phyloP scores from a whole-genome alignment of 1,140 invertebrate species.

The Platyscapa corneri region DNA sequence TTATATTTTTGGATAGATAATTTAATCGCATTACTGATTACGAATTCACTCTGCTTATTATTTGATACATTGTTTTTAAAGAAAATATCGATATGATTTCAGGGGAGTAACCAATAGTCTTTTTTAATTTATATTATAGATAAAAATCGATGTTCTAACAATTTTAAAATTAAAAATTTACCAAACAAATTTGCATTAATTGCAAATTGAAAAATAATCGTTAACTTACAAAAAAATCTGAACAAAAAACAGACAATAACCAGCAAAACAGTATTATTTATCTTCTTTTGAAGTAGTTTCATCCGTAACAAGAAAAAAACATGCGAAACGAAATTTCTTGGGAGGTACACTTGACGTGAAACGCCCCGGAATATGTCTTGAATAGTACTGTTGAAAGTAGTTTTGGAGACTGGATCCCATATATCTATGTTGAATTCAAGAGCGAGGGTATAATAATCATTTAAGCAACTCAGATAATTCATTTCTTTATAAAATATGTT shows the following conservation, averaged over 20 bases:
- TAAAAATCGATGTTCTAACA: too few relatives aligned
- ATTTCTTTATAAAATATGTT: not conserved
- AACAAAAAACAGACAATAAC: not conserved
- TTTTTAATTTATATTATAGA: too few relatives aligned
- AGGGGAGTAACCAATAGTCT: too few relatives aligned
- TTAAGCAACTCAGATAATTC: not conserved
- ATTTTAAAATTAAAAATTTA: too few relatives aligned
- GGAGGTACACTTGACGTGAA: constrained; percentile 8
- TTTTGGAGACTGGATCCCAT: not conserved
- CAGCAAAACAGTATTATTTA: not conserved
- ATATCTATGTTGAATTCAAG: not conserved
- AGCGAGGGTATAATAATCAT: not conserved
- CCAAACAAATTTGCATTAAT: too few relatives aligned
- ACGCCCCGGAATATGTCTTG: constrained; percentile 21
- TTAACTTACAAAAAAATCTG: too few relatives aligned
- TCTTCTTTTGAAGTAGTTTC: not conserved
- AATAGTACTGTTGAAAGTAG: constrained; percentile 14
- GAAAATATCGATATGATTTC: too few relatives aligned
- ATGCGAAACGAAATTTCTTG: not conserved
- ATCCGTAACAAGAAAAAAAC: not conserved
- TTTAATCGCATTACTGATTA: too few relatives aligned
- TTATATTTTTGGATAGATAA: too few relatives aligned
- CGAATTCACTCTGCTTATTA: too few relatives aligned
- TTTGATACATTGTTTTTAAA: too few relatives aligned
- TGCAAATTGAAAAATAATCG: too few relatives aligned